phyloP scores from a whole-genome alignment of 2,113 vertebrate species.

The Excalfactoria chinensis region DNA sequence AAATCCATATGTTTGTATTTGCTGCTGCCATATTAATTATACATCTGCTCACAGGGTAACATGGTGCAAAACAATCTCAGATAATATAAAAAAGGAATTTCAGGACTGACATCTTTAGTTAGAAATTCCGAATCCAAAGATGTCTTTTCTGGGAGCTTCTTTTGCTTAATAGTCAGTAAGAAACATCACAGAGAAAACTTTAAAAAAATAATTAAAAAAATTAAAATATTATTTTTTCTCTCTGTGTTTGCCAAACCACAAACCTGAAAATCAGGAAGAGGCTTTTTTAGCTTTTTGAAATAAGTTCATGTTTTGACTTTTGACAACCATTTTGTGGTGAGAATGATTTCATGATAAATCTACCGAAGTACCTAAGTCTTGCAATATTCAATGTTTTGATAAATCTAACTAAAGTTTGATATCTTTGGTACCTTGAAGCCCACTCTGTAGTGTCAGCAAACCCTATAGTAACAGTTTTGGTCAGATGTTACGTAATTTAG shows the following conservation, averaged over 20 bases:
- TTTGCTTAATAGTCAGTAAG: background rate
- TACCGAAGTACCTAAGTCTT: background rate
- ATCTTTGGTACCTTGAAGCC: background rate
- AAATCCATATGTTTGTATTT: constrained; percentile 63
- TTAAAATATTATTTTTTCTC: background rate
- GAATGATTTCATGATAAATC: background rate
- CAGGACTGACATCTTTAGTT: background rate
- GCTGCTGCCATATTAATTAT: constrained; percentile 48
- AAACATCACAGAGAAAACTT: background rate
- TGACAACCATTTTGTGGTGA: background rate
- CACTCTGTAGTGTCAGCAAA: background rate
- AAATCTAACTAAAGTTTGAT: background rate
- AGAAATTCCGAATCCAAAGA: background rate
- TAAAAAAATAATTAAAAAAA: no score
- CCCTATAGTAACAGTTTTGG: background rate
- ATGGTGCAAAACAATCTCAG: background rate
- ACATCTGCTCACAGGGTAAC: background rate
- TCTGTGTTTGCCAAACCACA: background rate
- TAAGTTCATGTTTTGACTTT: background rate
- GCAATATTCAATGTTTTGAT: background rate
- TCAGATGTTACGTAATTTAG: background rate
- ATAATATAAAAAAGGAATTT: background rate
- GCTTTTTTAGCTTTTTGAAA: background rate
- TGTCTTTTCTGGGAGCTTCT: background rate
- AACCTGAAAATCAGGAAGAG: background rate